These are phyloP conservation scores for Erythrocercus mccallii DNA, from an alignment of 2,113 vertebrate species.

Conservation along the genomic window DNA sequence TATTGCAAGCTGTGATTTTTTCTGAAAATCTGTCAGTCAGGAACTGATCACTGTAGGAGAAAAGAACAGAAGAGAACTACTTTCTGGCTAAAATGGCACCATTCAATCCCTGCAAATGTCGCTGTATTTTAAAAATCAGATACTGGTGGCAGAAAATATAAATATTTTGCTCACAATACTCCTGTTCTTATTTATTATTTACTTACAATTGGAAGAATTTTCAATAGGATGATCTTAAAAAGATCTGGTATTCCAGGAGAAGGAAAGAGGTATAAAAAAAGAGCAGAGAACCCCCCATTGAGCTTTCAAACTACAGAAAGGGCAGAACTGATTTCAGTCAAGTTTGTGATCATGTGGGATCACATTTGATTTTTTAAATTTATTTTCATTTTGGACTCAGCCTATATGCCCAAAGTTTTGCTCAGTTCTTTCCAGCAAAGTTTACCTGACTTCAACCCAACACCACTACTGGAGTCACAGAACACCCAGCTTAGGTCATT, in stretches of 20 bases:
- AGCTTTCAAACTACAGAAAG: background rate
- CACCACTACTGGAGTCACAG: background rate
- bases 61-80: background rate
- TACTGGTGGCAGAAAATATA: constrained; percentile 17
- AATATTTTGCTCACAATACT: constrained; percentile 26
- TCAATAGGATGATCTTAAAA: background rate
- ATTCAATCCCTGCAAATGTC: background rate
- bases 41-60: background rate
- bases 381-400: background rate
- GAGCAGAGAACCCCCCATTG: background rate
- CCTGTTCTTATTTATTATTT: background rate
- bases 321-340: background rate
- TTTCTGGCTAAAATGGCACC: constrained; percentile 4
- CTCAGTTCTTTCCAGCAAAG: background rate
- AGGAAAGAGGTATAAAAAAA: background rate
- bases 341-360: background rate
- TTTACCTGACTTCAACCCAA: background rate
- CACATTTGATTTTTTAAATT: background rate
- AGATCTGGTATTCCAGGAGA: background rate
- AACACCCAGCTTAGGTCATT: background rate
- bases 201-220: background rate
- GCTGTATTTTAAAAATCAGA: background rate
- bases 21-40: constrained; percentile 7
- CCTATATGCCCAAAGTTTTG: background rate
- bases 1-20: constrained; percentile 32